Base-by-base conservation (phyloP, 2,888 invertebrate genomes). In the Plebejus melissa region DNA sequence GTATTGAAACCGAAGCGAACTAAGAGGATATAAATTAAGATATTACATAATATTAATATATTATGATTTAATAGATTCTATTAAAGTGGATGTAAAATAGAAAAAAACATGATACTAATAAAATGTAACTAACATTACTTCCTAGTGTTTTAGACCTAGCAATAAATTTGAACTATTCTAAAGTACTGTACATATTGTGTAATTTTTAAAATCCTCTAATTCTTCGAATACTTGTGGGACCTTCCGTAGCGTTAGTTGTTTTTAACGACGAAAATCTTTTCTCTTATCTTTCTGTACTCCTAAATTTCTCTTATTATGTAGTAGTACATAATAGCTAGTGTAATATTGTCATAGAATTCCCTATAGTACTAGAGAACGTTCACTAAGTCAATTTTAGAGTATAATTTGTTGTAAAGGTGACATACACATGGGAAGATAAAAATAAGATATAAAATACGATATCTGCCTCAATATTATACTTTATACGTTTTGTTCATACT, bases 121-220 rank as follows among this genome's bases (percentile, higher is more conserved):
- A 71, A 71, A 5, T 71, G 11, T 71, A 71, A 71, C 41, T 72
- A 72, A 54, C 32, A 32, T 16, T 72, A 72, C 16, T 28, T 72
- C 54, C 32, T 50, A 69, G 57, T 70, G 72, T 65, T 72, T 74
- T 41, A 46, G 28, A 50, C 9, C 13, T 70, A 41, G 58, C 41
- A 58, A 75, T 58, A 71, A 71, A 71, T 71, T 75, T 72, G 32
- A 74, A 38, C 74, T 69, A 76, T 65, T 74, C 74, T 76, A 74
- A 65, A 54, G 50, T 74, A 74, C 74, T 74, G 74, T 74, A 74
- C 58, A 74, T 74, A 74, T n/a, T 74, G 58, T 58, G 32, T 32
- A 32, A 74, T 50, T 84, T 85, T 81, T 84, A 83, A 84, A 78
- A 83, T 74, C 57, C 74, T 74, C 74, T 74, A 74, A 74, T 32